These are phyloP conservation scores for Caprella mutica DNA, from an alignment of 2,888 invertebrate genomes.

Conservation along the genomic window DNA sequence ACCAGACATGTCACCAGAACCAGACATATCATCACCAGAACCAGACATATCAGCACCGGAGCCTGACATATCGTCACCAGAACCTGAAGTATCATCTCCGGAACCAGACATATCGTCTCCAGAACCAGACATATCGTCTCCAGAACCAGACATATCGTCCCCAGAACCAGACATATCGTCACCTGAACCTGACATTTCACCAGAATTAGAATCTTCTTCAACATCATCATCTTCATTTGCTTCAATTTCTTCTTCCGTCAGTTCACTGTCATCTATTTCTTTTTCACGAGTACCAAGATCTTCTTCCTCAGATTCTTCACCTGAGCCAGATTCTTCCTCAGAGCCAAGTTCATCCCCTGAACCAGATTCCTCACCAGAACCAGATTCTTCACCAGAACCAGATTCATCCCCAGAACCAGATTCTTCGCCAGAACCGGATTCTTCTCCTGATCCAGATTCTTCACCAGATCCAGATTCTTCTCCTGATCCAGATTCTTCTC, in stretches of 20 bases:
- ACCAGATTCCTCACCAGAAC: slow-evolving; percentile 38
- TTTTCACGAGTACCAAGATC: neutral
- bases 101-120: slow-evolving; percentile 7
- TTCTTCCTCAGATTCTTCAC: slow-evolving; percentile 17
- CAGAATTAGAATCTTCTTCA: too few relatives aligned
- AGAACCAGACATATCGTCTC: slow-evolving; percentile 4
- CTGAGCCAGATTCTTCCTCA: slow-evolving; percentile 33
- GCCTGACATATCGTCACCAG: slow-evolving; percentile 14
- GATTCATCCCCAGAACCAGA: neutral
- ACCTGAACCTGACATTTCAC: slow-evolving; percentile 6
- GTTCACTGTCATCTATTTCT: slow-evolving; percentile 1
- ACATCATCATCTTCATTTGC: neutral
- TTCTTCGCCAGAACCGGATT: slow-evolving; percentile 28
- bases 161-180: slow-evolving; percentile 1
- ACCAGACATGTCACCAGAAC: too few relatives aligned
- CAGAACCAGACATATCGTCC: slow-evolving; percentile 6
- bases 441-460: slow-evolving; percentile 18
- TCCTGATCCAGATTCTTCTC: slow-evolving; percentile 3
- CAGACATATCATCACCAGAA: slow-evolving; percentile 19
- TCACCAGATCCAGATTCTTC: slow-evolving; percentile 14
- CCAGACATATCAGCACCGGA: slow-evolving; percentile 3
- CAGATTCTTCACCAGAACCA: slow-evolving; percentile 40
- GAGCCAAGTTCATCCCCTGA: slow-evolving; percentile 8
- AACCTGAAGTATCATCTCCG: neutral
- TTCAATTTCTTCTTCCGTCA: slow-evolving; percentile 6